Base-by-base conservation (phyloP, 2,113 vertebrate species). In the Takifugu flavidus region DNA sequence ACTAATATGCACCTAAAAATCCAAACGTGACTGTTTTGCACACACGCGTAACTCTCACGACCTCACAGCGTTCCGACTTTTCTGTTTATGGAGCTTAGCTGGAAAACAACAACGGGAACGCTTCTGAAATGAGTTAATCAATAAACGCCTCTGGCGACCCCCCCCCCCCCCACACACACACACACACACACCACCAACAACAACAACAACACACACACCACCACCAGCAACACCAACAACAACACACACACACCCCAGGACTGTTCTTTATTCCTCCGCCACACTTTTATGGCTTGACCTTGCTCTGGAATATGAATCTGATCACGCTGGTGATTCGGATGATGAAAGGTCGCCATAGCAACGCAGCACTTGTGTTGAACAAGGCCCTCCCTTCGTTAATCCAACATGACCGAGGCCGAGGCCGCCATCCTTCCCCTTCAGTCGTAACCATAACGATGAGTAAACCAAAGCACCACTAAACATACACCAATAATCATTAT, bases 11-110 rank as follows among this genome's bases (percentile, higher is more conserved):
- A 72, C 54, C 69, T 67, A 70, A 81, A 82, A 82, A 79, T 56
- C 67, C 55, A 79, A 75, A 79, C 69, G 70, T 70, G 70, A 67
- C 78, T 72, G 80, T 77, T 86, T 85, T 85, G 80, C 82, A 84
- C 85, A 85, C 72, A 81, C 84, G 65, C 82, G 73, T 72, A 70
- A 43, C 75, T 77, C 68, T 63, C 63, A 72, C 62, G 25, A 77
- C 56, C 85, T 82, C 10, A 14, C 55, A 72, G 78, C 74, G 2
- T 27, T 71, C 31, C 69, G 49, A 0, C 73, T 42, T 72, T 70
- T 72, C 78, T 55, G 42, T 74, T 75, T 79, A 44, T 65, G 67
- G 65, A 47, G 75, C 67, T 81, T 49, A 57, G 75, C 60, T 49
- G n/a, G 28, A 67, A 69, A 54, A 55, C 70, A 53, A 67, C 59